A percentile compares a stretch with the other conserved stretches of the same genome.
phyloP scores from a whole-genome alignment of 2,113 vertebrate species.

The Paradoxurus hermaphroditus region DNA sequence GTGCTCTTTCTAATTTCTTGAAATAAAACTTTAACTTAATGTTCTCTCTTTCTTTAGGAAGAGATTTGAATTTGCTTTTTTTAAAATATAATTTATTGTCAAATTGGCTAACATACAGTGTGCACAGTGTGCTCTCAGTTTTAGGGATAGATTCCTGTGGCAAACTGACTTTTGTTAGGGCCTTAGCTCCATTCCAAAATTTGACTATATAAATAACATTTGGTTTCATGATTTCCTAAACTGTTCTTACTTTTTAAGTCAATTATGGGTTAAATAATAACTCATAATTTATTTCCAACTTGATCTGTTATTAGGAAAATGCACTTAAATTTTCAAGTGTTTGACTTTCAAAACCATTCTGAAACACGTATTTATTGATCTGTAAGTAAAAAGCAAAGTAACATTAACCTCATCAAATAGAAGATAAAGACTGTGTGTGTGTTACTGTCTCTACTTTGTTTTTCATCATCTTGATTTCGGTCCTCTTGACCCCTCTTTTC shows the following conservation, averaged over 20 bases:
- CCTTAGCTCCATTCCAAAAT: neutral
- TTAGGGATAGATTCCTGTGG: too few relatives aligned
- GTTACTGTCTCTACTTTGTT: neutral
- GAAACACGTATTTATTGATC: neutral
- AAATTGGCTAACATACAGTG: too few relatives aligned
- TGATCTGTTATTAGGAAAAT: neutral
- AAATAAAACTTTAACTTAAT: neutral
- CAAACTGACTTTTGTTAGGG: neutral
- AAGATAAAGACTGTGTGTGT: neutral
- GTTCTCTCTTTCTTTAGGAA: neutral
- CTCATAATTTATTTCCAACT: neutral
- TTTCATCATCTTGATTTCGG: neutral
- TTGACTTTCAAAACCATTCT: neutral
- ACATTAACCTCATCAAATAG: neutral
- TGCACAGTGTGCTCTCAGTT: too few relatives aligned
- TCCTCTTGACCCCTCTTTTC: neutral
- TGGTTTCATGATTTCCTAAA: neutral
- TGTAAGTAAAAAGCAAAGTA: neutral
- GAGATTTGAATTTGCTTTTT: too few relatives aligned
- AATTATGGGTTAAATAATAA: neutral
- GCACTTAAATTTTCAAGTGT: neutral
- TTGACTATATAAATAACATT: neutral
- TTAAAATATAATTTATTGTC: too few relatives aligned
- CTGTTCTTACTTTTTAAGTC: neutral
- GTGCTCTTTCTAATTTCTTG: neutral